phyloP scores from a whole-genome alignment of 2,113 vertebrate genomes.

The Pampusana beccarii region DNA sequence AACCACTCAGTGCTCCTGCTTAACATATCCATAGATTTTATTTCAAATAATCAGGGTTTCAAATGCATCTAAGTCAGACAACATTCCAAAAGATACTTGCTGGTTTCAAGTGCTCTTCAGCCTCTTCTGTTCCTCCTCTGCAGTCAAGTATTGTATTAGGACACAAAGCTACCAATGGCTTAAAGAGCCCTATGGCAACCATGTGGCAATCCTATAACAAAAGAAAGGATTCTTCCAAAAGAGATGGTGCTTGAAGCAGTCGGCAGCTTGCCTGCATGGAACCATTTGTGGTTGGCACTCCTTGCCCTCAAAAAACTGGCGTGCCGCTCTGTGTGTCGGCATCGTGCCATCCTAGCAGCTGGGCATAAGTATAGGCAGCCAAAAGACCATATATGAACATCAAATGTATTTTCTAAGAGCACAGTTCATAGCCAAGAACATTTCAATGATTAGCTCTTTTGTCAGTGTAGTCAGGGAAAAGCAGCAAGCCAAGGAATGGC shows the following conservation, averaged over 20 bases:
- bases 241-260: neutral
- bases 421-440: slow-evolving; percentile 52
- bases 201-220: neutral
- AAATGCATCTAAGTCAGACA: neutral
- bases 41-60: neutral
- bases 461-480: neutral
- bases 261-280: neutral
- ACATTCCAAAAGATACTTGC: neutral
- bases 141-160: neutral
- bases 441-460: slow-evolving; percentile 40
- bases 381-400: slow-evolving; percentile 61
- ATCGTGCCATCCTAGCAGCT: slow-evolving; percentile 53
- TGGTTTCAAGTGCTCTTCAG: neutral
- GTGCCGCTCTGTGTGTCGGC: neutral
- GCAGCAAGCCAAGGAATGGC: neutral
- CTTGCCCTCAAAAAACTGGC: slow-evolving; percentile 19
- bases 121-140: neutral
- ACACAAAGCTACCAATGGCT: neutral
- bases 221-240: slow-evolving; percentile 14
- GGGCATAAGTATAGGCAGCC: neutral
- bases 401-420: slow-evolving; percentile 40
- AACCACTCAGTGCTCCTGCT: neutral
- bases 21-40: neutral
- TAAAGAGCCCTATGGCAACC: neutral
- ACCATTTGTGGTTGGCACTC: neutral